Evolutionary conservation across 2,113 vertebrate genomes (phyloP).

Genomic region (Lucifuga dentata): DNA sequence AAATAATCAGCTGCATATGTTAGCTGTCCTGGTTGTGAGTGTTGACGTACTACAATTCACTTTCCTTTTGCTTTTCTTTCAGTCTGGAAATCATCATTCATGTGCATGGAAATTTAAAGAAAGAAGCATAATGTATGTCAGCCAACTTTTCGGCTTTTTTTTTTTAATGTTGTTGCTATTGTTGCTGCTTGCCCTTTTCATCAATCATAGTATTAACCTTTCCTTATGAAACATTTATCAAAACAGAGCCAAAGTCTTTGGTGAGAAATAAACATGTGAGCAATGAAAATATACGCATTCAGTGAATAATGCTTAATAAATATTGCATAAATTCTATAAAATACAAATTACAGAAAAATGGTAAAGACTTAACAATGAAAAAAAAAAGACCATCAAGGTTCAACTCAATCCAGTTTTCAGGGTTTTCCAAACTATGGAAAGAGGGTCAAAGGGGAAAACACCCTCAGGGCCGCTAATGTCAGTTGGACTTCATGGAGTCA

Average conservation of each 20-base stretch:
- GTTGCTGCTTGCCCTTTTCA: conserved; percentile 10
- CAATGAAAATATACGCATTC: no score
- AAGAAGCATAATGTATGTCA: neutral
- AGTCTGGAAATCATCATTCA: conserved; percentile 20
- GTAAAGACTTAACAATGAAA: neutral
- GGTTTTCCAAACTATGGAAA: no score
- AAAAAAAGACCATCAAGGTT: neutral
- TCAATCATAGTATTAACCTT: conserved; percentile 3
- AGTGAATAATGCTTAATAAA: no score
- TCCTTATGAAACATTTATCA: neutral
- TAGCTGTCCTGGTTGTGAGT: conserved; percentile 29
- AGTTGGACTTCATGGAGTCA: conserved; percentile 9
- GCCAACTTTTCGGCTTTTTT: conserved; percentile 3
- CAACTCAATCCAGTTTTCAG: neutral
- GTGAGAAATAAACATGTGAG: no score
- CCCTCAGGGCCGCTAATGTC: conserved; percentile 15
- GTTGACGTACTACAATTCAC: conserved; percentile 25
- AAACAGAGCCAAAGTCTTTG: neutral
- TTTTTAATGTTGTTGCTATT: conserved; percentile 4
- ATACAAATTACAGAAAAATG: neutral
- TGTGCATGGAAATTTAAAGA: neutral
- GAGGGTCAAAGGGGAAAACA: conserved; percentile 9
- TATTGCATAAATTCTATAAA: no score
- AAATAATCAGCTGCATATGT: conserved; percentile 65
- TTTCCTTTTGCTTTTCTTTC: conserved; percentile 28